Percentiles rank a stretch among this genome's conserved stretches.
Conservation (phyloP, 2,888 invertebrate species). For the Xylota sylvarum region DNA sequence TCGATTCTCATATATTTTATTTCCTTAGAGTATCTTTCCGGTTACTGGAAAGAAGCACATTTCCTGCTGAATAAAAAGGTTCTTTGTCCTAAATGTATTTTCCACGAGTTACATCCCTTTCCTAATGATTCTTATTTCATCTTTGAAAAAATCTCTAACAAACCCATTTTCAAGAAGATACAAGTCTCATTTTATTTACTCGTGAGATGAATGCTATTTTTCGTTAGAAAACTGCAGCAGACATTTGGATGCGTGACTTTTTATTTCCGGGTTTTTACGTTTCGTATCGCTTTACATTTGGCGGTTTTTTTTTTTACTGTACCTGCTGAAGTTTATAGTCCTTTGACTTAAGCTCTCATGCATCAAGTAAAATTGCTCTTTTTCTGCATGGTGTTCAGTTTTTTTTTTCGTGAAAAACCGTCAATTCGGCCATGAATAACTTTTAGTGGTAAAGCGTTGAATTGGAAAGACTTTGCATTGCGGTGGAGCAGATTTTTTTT, state of each 20-base stretch:
- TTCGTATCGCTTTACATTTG: not conserved
- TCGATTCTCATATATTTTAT: no score
- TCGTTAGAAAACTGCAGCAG: not conserved
- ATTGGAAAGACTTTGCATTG: not conserved
- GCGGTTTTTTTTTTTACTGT: not conserved
- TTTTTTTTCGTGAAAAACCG: not conserved
- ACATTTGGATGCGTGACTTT: not conserved
- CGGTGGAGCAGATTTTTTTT: not conserved
- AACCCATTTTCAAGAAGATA: not conserved
- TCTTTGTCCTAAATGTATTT: no score
- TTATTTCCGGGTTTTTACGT: not conserved
- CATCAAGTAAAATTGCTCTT: not conserved
- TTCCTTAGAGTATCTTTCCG: no score
- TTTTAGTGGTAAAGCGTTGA: not conserved
- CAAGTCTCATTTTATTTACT: not conserved
- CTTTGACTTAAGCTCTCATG: not conserved
- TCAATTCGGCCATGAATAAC: not conserved
- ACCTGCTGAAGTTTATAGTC: not conserved
- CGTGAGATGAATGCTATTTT: not conserved
- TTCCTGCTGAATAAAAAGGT: no score
- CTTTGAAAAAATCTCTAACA: no score
- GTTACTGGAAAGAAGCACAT: no score
- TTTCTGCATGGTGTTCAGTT: not conserved
- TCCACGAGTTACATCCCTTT: no score
- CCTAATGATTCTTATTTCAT: no score